Conservation (phyloP, 2,113 vertebrate species). For the Sphaerodactylus townsendi region DNA sequence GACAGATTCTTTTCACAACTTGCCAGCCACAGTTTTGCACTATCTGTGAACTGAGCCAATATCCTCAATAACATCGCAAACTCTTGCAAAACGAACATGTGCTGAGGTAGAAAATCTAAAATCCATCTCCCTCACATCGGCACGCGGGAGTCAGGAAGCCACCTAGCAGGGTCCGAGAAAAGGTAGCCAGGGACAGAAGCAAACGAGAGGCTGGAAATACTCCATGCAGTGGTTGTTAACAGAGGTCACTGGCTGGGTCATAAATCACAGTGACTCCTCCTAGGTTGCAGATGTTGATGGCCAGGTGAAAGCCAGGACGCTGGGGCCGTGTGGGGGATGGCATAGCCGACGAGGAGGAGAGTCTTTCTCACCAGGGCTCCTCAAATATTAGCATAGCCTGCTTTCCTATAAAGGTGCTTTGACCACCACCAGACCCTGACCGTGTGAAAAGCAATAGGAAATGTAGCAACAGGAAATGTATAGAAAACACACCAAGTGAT, state of each 20-base stretch:
- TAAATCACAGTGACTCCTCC: slow-evolving; percentile 19
- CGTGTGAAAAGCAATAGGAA: not conserved
- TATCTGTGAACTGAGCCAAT: too few relatives aligned
- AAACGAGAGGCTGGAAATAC: not conserved
- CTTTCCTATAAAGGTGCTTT: not conserved
- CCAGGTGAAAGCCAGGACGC: not conserved
- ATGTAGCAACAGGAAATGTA: not conserved
- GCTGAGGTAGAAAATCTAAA: too few relatives aligned
- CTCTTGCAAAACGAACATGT: too few relatives aligned
- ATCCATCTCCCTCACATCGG: too few relatives aligned
- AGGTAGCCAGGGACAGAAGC: not conserved
- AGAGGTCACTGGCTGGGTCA: not conserved
- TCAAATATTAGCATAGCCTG: not conserved
- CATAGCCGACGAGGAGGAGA: not conserved
- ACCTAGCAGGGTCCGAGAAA: not conserved
- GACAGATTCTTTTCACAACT: too few relatives aligned
- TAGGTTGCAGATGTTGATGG: slow-evolving; percentile 1
- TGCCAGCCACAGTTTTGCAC: too few relatives aligned
- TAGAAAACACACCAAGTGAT: too few relatives aligned
- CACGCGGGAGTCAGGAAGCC: not conserved
- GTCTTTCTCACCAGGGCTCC: not conserved
- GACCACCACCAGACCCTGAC: not conserved
- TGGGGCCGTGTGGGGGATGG: not conserved
- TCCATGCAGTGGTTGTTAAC: not conserved
- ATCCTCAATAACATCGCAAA: too few relatives aligned